Evolutionary conservation across 2,113 vertebrate species (phyloP).

Genomic region (Rostratula benghalensis): DNA sequence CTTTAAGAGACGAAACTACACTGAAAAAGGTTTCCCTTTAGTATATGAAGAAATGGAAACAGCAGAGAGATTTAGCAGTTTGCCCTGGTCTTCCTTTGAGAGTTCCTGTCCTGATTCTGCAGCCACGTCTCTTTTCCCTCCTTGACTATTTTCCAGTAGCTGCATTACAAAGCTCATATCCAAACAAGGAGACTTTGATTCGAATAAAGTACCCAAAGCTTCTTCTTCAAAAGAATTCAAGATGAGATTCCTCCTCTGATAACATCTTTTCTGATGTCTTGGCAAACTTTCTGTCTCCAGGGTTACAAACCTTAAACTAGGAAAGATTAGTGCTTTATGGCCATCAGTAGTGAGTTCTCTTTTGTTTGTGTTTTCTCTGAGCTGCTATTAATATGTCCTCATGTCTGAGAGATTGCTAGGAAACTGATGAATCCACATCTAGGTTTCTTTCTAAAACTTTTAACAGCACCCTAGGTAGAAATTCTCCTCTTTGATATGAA

Average conservation of each 20-base stretch:
- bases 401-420: background rate
- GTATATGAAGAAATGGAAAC: background rate
- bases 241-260: conserved; percentile 24
- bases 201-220: background rate
- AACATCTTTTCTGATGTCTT: conserved; percentile 21
- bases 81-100: background rate
- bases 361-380: conserved; percentile 1
- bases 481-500: conserved; percentile 47
- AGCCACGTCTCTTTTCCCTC: background rate
- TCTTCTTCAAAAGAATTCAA: conserved; percentile 37
- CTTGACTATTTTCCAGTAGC: conserved; percentile 41
- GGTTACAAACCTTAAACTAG: conserved; percentile 18
- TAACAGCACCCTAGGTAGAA: conserved; percentile 34
- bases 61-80: background rate
- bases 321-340: conserved; percentile 24
- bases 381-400: background rate
- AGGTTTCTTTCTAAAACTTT: conserved; percentile 11
- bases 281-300: background rate
- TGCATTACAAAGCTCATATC: background rate
- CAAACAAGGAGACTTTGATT: conserved; percentile 9
- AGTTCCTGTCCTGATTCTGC: conserved; percentile 4
- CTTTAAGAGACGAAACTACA: background rate
- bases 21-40: background rate
- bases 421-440: background rate
- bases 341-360: background rate